Conservation (phyloP, 2,113 vertebrate genomes). For the Albula goreensis region DNA sequence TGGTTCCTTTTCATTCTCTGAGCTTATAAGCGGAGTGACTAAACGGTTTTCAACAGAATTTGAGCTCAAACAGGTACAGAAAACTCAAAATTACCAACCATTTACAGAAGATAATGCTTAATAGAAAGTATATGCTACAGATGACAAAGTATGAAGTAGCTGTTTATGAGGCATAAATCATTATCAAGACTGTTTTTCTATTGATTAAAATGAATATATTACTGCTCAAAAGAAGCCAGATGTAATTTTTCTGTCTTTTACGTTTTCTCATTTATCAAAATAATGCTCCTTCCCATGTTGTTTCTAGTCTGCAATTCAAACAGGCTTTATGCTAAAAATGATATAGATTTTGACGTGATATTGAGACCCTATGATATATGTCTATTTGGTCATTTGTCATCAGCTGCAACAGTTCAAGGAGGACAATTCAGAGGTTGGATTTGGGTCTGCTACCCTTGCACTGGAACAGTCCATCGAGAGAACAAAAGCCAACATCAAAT, state of each 20-base stretch:
- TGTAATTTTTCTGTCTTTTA: too few relatives aligned
- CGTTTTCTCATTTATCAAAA: too few relatives aligned
- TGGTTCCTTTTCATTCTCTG: constrained; percentile 85
- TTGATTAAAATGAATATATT: too few relatives aligned
- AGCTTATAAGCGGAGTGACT: constrained; percentile 70
- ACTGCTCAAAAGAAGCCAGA: too few relatives aligned
- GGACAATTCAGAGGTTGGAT: constrained; percentile 64
- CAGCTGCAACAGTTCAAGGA: constrained; percentile 80
- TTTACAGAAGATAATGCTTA: neutral
- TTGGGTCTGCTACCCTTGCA: constrained; percentile 71
- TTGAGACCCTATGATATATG: neutral
- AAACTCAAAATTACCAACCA: neutral
- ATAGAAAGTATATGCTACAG: neutral
- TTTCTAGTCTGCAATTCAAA: too few relatives aligned
- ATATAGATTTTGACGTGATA: neutral
- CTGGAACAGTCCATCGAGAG: constrained; percentile 81
- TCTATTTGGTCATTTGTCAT: constrained; percentile 31
- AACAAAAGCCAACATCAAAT: constrained; percentile 79
- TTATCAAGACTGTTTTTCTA: too few relatives aligned
- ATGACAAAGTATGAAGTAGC: too few relatives aligned
- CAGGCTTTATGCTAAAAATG: too few relatives aligned
- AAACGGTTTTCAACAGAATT: constrained; percentile 73
- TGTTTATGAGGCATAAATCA: too few relatives aligned
- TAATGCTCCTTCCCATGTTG: too few relatives aligned
- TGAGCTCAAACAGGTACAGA: constrained; percentile 81